phyloP scores from a whole-genome alignment of 1,140 invertebrate species.

The Ceratitis capitata region DNA sequence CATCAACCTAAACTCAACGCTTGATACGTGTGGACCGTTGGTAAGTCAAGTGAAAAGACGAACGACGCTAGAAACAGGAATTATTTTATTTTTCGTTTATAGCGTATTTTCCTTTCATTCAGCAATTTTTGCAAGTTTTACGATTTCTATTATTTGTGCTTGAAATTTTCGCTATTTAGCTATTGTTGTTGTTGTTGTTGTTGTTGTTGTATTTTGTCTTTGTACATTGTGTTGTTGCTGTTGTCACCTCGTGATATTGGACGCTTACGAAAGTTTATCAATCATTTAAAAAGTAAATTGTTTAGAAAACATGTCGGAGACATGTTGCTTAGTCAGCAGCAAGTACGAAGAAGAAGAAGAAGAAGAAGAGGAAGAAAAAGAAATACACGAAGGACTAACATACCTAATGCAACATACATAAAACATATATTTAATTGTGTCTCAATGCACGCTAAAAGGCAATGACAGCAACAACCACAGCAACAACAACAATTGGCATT shows the following conservation, averaged over 20 bases:
- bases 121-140: not conserved
- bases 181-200: not conserved
- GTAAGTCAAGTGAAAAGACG: no score
- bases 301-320: slow-evolving; percentile 57
- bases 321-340: slow-evolving; percentile 40
- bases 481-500: not conserved
- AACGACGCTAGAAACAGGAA: no score
- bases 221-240: not conserved
- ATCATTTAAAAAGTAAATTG: slow-evolving; percentile 65
- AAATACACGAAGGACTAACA: no score
- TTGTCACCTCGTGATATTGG: not conserved
- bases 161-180: no score
- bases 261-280: slow-evolving; percentile 56
- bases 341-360: no score
- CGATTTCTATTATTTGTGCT: slow-evolving; percentile 9
- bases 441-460: not conserved
- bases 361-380: not conserved
- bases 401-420: no score
- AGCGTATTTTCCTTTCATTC: not conserved
- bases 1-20: not conserved
- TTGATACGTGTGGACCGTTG: not conserved
- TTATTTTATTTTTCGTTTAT: not conserved
- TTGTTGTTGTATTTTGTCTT: not conserved
- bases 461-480: not conserved
- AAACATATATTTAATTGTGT: no score